Evolutionary conservation across 2,113 vertebrate genomes (phyloP), one percentile per base, ranked within the genome.

Genomic region (Pseudorectes ferrugineus): DNA sequence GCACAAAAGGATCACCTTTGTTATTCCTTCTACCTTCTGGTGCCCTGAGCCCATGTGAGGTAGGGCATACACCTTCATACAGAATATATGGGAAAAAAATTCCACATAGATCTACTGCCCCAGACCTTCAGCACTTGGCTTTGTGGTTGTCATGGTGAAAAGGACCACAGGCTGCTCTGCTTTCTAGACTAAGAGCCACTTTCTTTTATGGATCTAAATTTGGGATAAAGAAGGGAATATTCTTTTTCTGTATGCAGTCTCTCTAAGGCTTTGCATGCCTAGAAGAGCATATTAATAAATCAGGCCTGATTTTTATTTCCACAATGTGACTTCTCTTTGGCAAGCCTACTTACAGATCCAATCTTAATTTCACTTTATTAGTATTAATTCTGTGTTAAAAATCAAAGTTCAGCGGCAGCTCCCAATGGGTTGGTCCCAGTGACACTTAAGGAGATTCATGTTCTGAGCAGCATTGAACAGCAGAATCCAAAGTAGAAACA

Each of bases 51-150:
- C 84, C 4, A 2, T 59, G 16, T 71, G 55, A 80, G 23, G 14
- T 1, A 7, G 12, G 13, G 24, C n/a, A 8, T 15, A 33, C 3
- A 4, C 29, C 63, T 73, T 59, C 3, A 0, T 58, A 70, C 11
- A 46, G 57, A 78, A 67, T 17, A 46, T 10, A 38, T 55, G 19
- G 54, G 61, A 81, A 63, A 57, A 63, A 29, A 28, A 15, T 12
- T 26, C 11, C 33, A 58, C 14, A 9, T 12, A 13, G 16, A 55
- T 54, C 12, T 75, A 8, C 29, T 78, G 19, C 36, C 28, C 19
- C 15, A 85, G 43, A 91, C 22, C 8, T 51, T 74, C 26, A 59
- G 28, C 1, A 0, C 43, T n/a, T 87, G 26, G 71, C 16, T 80
- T 58, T 7, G n/a, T 29, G 14, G 21, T 52, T 67, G 62, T 81